Evolutionary conservation across 2,113 vertebrate genomes (phyloP).

Genomic region (Planiliza haematocheilus): DNA sequence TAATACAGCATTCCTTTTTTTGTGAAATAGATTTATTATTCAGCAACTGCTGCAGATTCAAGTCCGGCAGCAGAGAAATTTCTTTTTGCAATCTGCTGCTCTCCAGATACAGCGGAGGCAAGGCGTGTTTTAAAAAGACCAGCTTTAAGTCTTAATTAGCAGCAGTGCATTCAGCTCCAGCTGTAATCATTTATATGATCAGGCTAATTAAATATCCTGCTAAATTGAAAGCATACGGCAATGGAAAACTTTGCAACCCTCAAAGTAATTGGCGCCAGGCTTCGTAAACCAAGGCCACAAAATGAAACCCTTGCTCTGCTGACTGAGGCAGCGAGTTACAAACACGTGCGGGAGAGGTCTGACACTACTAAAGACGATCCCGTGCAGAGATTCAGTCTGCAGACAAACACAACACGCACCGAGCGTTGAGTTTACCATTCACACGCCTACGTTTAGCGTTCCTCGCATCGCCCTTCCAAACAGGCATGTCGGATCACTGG

Average conservation of each 20-base stretch:
- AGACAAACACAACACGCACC: not conserved
- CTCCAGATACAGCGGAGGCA: not conserved
- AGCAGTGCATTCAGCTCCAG: conserved; percentile 20
- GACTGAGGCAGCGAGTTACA: not conserved
- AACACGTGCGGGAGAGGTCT: not conserved
- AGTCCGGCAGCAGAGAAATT: not conserved
- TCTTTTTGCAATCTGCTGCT: conserved; percentile 1
- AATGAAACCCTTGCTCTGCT: not conserved
- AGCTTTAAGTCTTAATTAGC: conserved; percentile 44
- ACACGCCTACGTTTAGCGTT: conserved; percentile 23
- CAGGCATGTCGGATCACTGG: conserved; percentile 54
- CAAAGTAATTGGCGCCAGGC: conserved; percentile 18
- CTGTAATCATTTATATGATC: conserved; percentile 53
- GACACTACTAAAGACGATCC: conserved; percentile 22
- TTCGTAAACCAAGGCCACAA: not conserved
- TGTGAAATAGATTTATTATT: not conserved
- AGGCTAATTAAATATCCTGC: conserved; percentile 36
- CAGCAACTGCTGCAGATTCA: not conserved
- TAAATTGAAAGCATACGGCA: conserved; percentile 33
- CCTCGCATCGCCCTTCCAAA: conserved; percentile 53
- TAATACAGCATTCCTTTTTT: not conserved
- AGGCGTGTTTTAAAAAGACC: conserved; percentile 11
- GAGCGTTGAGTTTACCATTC: conserved; percentile 27
- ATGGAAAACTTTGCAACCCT: conserved; percentile 11
- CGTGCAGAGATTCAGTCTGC: not conserved